Percentiles rank a stretch among this genome's conserved stretches.
Conservation (phyloP, 2,888 invertebrate species). For the Allophyes oxyacanthae region DNA sequence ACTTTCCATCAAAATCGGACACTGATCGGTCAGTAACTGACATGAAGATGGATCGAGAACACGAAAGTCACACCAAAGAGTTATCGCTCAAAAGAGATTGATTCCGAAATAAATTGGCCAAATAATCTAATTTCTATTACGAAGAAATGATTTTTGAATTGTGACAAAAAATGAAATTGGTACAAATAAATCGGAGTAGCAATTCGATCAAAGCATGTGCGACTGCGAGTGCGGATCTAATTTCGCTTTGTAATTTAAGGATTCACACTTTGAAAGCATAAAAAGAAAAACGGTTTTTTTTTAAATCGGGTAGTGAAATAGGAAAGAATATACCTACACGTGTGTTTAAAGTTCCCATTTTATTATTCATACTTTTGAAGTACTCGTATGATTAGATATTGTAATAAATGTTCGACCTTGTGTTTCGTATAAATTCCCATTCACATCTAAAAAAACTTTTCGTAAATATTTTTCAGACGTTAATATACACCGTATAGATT, state of each 20-base stretch:
- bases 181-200: slow-evolving; percentile 25
- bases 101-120: background rate
- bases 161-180: slow-evolving; percentile 29
- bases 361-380: too few relatives aligned
- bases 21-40: too few relatives aligned
- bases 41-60: too few relatives aligned
- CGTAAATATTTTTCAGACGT: too few relatives aligned
- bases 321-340: too few relatives aligned
- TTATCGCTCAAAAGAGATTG: background rate
- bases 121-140: slow-evolving; percentile 18
- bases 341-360: too few relatives aligned
- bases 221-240: slow-evolving; percentile 16
- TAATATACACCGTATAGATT: too few relatives aligned
- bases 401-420: background rate
- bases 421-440: too few relatives aligned
- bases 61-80: too few relatives aligned
- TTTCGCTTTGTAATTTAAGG: slow-evolving; percentile 23
- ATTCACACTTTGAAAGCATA: slow-evolving; percentile 2
- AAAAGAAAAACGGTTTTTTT: background rate
- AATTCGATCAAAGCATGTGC: slow-evolving; percentile 29
- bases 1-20: too few relatives aligned
- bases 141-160: slow-evolving; percentile 21
- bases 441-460: too few relatives aligned
- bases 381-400: too few relatives aligned
- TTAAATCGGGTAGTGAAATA: background rate